Conservation (phyloP, 64 coral and sea anemone species). For the Hydrozoanthus tunicans region DNA sequence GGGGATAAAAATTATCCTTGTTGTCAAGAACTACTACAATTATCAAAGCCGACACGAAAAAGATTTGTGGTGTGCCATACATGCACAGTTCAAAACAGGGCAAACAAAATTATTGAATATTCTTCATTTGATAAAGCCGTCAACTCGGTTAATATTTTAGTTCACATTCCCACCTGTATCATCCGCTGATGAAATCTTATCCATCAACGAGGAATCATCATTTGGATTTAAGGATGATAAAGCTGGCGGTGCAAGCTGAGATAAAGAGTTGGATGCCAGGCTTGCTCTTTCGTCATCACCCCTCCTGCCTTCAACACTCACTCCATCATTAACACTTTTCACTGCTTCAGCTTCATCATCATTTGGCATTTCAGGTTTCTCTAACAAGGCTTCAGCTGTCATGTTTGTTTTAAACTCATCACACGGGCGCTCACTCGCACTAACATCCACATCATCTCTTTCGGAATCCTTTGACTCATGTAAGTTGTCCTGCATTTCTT, state of each 20-base stretch:
- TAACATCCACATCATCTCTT: neutral
- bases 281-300: neutral
- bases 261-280: neutral
- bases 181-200: slow-evolving; percentile 37
- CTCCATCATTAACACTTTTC: neutral
- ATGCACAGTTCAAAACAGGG: too few species aligned
- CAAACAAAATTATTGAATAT: neutral
- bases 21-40: too few species aligned
- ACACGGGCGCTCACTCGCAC: neutral
- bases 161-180: slow-evolving; percentile 42
- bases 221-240: slow-evolving; percentile 44
- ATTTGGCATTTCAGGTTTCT: neutral
- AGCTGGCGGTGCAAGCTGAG: slow-evolving; percentile 26
- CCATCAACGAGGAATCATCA: slow-evolving; percentile 29
- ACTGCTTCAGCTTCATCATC: neutral
- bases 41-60: too few species aligned
- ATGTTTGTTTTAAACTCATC: neutral
- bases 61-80: too few species aligned
- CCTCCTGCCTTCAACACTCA: neutral
- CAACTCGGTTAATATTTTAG: neutral
- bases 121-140: neutral
- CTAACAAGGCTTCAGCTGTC: neutral
- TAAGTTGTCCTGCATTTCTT: neutral
- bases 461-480: neutral
- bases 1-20: too few species aligned